These are phyloP conservation scores for Origma solitaria DNA, from an alignment of 2,113 vertebrate genomes.

Conservation along the genomic window DNA sequence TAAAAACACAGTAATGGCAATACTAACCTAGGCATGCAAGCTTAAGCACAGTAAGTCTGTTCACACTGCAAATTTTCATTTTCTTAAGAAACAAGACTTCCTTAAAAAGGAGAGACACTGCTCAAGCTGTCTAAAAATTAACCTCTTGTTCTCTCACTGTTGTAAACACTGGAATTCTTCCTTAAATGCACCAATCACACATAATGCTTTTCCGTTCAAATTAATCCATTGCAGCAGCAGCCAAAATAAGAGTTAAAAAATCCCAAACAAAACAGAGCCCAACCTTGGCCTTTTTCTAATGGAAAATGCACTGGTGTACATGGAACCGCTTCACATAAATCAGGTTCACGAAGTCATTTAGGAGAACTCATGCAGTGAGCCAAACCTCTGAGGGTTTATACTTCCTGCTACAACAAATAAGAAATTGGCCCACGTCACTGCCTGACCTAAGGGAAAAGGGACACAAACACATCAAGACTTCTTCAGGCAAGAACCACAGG, in stretches of 20 bases:
- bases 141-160: background rate
- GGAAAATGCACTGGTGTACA: background rate
- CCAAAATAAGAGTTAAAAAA: background rate
- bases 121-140: background rate
- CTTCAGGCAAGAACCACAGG: background rate
- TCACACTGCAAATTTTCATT: background rate
- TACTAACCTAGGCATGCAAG: background rate
- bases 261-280: background rate
- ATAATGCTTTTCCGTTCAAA: background rate
- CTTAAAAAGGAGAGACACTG: background rate
- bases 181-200: background rate
- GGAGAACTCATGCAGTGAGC: background rate
- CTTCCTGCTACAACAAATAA: background rate
- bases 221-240: background rate
- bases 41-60: background rate
- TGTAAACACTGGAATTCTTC: background rate
- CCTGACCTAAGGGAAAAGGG: background rate
- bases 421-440: background rate
- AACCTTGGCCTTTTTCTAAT: background rate
- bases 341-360: background rate
- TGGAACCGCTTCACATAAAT: background rate
- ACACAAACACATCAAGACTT: background rate
- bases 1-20: background rate
- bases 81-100: background rate
- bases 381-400: background rate